Evolutionary conservation across 2,888 invertebrate species (phyloP).

Genomic region (Hirtodrosophila trivittata): DNA sequence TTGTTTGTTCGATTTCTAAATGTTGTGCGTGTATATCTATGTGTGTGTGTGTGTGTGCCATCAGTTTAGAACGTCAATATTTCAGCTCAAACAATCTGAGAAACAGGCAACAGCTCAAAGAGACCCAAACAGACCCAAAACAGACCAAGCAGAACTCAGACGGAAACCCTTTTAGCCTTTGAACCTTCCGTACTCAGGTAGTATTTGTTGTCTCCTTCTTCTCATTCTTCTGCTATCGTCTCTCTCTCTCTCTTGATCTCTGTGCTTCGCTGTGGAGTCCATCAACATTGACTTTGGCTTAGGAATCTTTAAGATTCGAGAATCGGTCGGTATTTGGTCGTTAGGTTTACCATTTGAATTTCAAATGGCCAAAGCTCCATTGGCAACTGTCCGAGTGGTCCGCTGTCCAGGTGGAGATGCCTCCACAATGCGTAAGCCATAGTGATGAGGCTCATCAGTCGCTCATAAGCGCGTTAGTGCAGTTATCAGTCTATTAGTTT

Average conservation of each 20-base stretch:
- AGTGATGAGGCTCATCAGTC: slow-evolving; percentile 47
- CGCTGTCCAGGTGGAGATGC: slow-evolving; percentile 42
- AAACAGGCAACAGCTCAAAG: slow-evolving; percentile 6
- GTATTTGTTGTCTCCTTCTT: slow-evolving; percentile 36
- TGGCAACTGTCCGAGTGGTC: slow-evolving; percentile 15
- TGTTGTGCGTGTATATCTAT: slow-evolving; percentile 2
- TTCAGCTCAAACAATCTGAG: slow-evolving; percentile 44
- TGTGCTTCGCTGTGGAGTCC: slow-evolving; percentile 43
- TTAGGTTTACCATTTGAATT: slow-evolving; percentile 60
- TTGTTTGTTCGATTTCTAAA: slow-evolving; percentile 65
- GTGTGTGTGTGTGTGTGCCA: slow-evolving; percentile 16
- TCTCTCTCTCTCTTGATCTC: slow-evolving; percentile 2
- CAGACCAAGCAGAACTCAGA: slow-evolving; percentile 17
- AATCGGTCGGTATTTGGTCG: slow-evolving; percentile 26
- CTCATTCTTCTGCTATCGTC: neutral
- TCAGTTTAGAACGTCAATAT: slow-evolving; percentile 48
- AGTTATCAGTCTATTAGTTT: slow-evolving; percentile 75
- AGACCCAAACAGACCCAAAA: slow-evolving; percentile 16
- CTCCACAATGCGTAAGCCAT: slow-evolving; percentile 70
- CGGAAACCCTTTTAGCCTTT: slow-evolving; percentile 76
- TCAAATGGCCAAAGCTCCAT: slow-evolving; percentile 55
- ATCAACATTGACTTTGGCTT: slow-evolving; percentile 17
- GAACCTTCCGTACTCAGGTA: slow-evolving; percentile 71
- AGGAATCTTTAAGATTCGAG: slow-evolving; percentile 11
- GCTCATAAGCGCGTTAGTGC: slow-evolving; percentile 67